A percentile compares a stretch with the other conserved stretches of the same genome.
These are phyloP conservation scores for Operophtera brumata DNA, from an alignment of 2,888 invertebrate genomes.

Conservation along the genomic window DNA sequence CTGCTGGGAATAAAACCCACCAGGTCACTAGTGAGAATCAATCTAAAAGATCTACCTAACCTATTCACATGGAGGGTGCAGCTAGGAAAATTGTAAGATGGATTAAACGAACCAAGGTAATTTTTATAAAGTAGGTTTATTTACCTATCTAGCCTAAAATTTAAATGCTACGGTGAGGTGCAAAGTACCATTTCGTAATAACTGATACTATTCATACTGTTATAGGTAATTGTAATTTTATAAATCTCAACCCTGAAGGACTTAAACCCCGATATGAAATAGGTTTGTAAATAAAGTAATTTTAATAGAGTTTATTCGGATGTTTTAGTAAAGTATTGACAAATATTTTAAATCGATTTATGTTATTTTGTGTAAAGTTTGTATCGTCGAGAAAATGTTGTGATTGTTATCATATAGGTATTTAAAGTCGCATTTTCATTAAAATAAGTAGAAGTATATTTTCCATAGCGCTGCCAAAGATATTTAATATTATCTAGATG, in stretches of 20 bases:
- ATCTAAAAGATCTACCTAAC: no score
- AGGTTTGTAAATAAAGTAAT: constrained; percentile 65
- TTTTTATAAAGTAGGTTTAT: constrained; percentile 29
- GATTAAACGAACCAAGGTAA: constrained; percentile 46
- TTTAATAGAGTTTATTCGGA: constrained; percentile 57
- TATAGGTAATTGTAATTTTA: constrained; percentile 55
- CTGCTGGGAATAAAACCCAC: no score
- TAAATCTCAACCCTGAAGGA: constrained; percentile 69
- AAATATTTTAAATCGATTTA: constrained; percentile 55
- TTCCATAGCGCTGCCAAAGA: constrained; percentile 82
- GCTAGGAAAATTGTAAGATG: constrained; percentile 18
- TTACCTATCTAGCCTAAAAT: constrained; percentile 41
- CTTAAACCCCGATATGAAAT: constrained; percentile 69
- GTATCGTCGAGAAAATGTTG: constrained; percentile 75
- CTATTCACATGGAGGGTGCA: constrained; percentile 2
- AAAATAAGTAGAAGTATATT: constrained; percentile 77
- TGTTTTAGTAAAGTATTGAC: constrained; percentile 54
- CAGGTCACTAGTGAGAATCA: no score
- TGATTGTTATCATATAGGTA: constrained; percentile 74
- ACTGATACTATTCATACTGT: constrained; percentile 48
- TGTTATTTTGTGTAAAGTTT: constrained; percentile 61
- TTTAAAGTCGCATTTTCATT: constrained; percentile 78
- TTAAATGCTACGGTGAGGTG: constrained; percentile 49
- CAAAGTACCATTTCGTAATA: constrained; percentile 52
- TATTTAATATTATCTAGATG: constrained; percentile 72